Evolutionary conservation across 2,797 vertebrate genomes (phyloP), one percentile per base, ranked within the genome.

Genomic region (Halcyon leucocephala): DNA sequence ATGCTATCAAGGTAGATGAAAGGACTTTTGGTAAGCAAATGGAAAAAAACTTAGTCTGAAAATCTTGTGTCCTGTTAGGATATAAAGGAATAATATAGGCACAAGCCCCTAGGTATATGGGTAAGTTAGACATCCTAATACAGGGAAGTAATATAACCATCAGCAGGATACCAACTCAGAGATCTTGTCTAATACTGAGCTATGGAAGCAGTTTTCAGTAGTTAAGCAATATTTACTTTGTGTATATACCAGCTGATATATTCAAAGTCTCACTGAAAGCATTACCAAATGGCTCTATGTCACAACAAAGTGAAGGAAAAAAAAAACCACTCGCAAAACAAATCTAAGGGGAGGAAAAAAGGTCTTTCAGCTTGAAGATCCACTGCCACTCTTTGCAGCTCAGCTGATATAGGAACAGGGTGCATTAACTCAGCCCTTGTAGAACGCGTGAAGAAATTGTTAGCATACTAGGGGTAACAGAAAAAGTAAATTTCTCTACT

Each of bases 391-490:
- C 64, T 65, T 57, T 14, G 28, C 49, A 48, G 29, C 6, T 69
- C 29, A 48, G 41, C 11, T 69, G 19, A 55, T 64, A 20, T 2
- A 77, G 49, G 29, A 91, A 33, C 15, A 2, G 1, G 8, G 28
- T 76, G 24, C 22, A 2, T 26, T 79, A 64, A 64, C 25, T 70
- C 25, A 79, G 33, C 1, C 35, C 39, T 44, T 39, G 25, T 10
- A 35, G 17, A 73, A 74, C 7, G 6, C 19, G 41, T 8, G 3
- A 77, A 48, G 15, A 51, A 46, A 52, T 10, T 31, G 14, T 28
- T 44, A 58, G 46, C 2, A 1, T 33, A 41, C 13, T 14, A 57
- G 15, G 2, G 7, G 17, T 11, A 55, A 70, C 0, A 49, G 3
- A 37, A 61, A 71, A 71, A 48, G 64, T 1, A 39, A 17, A 11